Evolutionary conservation across 2,113 vertebrate genomes (phyloP), one percentile per base, ranked within the genome.

Genomic region (Salvelinus namaycush): DNA sequence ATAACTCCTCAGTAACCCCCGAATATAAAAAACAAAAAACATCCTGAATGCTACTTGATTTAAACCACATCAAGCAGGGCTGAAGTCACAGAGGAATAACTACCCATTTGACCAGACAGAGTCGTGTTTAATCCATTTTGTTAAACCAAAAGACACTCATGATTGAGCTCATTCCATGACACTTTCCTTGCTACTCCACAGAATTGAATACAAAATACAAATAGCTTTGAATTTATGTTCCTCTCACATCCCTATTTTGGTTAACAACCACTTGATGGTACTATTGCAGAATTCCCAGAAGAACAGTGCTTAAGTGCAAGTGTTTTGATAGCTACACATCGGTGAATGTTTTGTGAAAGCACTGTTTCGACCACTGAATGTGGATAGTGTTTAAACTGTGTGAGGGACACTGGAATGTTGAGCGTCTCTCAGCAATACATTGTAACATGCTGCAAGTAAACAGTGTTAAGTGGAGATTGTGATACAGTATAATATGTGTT

Each of bases 351-450:
- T 71, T 48, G 44, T 70, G 11, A 62, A 48, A 29, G n/a, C 11
- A 5, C 4, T 74, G 70, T 78, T 82, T 71, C 54, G 31, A 65
- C 68, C 48, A 76, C n/a, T 62, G 59, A 62, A 22, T 62, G 20
- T 22, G 4, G 44, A 66, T 75, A 77, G n/a, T 26, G 64, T 84
- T 87, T 87, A 77, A 88, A 87, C 76, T 76, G 71, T 68, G 22
- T 59, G 68, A 54, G 51, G 51, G 51, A 79, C 75, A 64, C 60
- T 66, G 83, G 80, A 87, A 79, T 67, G 85, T 76, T 5, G 39
- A 31, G 67, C 62, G 78, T 70, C 77, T 2, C 31, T 20, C 66
- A 72, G 60, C 73, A 84, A 72, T 27, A 29, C 8, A 54, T 5
- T 44, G 39, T 39, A 44, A 44, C 39, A 44, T 44, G 39, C 39